Evolutionary conservation across 1,140 invertebrate species (phyloP).

Genomic region (Drosophila melanogaster): DNA sequence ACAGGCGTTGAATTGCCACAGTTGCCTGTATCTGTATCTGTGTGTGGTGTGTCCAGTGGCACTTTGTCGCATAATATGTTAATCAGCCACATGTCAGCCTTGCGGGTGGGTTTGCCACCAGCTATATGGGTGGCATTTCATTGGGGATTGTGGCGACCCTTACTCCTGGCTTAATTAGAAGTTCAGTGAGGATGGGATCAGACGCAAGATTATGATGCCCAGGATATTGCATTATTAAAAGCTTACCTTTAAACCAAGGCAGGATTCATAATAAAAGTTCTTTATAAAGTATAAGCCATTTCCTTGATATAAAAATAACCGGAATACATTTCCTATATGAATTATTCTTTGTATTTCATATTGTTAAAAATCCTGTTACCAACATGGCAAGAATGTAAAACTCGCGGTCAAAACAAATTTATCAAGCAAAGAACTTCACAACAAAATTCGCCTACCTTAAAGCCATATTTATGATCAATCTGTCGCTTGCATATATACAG

Average conservation of each 20-base stretch:
- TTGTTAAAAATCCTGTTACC: too few relatives aligned
- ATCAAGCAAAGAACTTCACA: constrained; percentile 25
- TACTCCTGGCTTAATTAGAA: constrained; percentile 24
- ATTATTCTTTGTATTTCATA: too few relatives aligned
- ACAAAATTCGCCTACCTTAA: background rate
- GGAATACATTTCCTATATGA: too few relatives aligned
- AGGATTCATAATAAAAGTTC: too few relatives aligned
- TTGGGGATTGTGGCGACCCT: constrained; percentile 1
- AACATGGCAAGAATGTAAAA: background rate
- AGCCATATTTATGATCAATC: constrained; percentile 68
- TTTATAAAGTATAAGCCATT: too few relatives aligned
- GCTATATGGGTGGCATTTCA: constrained; percentile 33
- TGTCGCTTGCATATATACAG: constrained; percentile 62
- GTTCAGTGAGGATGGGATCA: background rate
- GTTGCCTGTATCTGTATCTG: constrained; percentile 17
- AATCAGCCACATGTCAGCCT: constrained; percentile 74
- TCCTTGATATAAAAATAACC: too few relatives aligned
- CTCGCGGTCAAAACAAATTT: constrained; percentile 16
- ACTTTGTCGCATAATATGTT: constrained; percentile 81
- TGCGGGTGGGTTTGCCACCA: constrained; percentile 50
- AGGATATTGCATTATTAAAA: too few relatives aligned
- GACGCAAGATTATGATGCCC: too few relatives aligned
- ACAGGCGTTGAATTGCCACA: constrained; percentile 78
- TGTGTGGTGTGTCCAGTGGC: constrained; percentile 64
- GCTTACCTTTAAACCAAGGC: too few relatives aligned